phyloP scores from a whole-genome alignment of 2,113 vertebrate species.

The human region DNA sequence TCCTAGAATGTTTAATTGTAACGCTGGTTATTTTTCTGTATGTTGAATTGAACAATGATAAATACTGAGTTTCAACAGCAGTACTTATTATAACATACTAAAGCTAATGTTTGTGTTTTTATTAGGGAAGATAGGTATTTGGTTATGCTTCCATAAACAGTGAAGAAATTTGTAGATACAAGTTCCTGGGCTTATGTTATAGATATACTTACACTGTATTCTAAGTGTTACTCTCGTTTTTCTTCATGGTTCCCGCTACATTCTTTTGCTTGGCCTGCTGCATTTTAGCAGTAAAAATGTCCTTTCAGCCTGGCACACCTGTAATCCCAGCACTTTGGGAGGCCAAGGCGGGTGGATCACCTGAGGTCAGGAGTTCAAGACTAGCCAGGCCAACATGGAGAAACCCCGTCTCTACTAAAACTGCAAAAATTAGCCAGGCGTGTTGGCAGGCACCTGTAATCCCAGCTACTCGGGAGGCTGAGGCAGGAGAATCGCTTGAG shows the following conservation, averaged over 20 bases:
- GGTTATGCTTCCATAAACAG: not conserved
- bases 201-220: not conserved
- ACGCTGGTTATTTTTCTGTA: constrained; percentile 13
- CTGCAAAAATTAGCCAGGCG: no score
- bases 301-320: not conserved
- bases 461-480: no score
- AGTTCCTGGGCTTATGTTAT: not conserved
- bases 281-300: constrained; percentile 31
- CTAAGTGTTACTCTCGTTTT: constrained; percentile 22
- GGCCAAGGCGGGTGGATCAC: no score
- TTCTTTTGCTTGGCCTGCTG: not conserved
- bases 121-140: not conserved
- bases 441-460: no score
- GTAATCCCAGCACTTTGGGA: no score
- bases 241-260: not conserved
- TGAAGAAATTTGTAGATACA: not conserved
- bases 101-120: not conserved
- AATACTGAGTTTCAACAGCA: constrained; percentile 4
- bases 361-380: no score
- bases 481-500: no score
- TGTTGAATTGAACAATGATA: constrained; percentile 9
- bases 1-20: constrained; percentile 2
- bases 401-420: no score
- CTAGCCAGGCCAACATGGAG: no score
- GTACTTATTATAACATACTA: not conserved